phyloP scores from a whole-genome alignment of 2,888 invertebrate genomes.

The Myopa tessellatipennis region DNA sequence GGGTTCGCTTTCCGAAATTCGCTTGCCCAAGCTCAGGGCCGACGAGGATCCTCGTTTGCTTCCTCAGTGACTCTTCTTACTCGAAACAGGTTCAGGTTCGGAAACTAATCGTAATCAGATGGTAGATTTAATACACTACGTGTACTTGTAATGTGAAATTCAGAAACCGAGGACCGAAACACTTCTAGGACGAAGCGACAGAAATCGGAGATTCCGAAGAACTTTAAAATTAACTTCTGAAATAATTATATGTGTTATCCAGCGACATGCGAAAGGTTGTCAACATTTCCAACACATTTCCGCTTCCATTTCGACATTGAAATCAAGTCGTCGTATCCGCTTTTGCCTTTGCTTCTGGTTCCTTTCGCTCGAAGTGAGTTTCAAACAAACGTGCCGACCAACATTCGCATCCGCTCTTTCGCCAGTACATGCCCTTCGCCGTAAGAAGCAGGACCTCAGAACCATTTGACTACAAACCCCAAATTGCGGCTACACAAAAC shows the following conservation, averaged over 20 bases:
- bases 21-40: too few relatives aligned
- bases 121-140: too few relatives aligned
- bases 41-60: too few relatives aligned
- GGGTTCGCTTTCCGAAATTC: too few relatives aligned
- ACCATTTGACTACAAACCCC: constrained; percentile 38
- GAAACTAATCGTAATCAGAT: too few relatives aligned
- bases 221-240: too few relatives aligned
- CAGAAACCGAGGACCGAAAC: too few relatives aligned
- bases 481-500: constrained; percentile 47
- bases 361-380: constrained; percentile 27
- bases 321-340: constrained; percentile 17
- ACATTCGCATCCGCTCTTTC: not conserved
- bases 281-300: not conserved
- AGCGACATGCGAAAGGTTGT: not conserved
- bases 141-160: too few relatives aligned
- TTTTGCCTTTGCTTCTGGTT: constrained; percentile 14
- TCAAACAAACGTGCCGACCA: constrained; percentile 7
- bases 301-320: not conserved
- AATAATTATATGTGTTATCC: not conserved
- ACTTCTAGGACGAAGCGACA: too few relatives aligned
- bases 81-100: too few relatives aligned
- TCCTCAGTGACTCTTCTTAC: too few relatives aligned
- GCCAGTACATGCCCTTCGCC: not conserved
- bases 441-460: not conserved
- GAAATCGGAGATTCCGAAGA: too few relatives aligned